Evolutionary conservation across 2,888 invertebrate genomes (phyloP).

Genomic region (Tetragnatha montana): DNA sequence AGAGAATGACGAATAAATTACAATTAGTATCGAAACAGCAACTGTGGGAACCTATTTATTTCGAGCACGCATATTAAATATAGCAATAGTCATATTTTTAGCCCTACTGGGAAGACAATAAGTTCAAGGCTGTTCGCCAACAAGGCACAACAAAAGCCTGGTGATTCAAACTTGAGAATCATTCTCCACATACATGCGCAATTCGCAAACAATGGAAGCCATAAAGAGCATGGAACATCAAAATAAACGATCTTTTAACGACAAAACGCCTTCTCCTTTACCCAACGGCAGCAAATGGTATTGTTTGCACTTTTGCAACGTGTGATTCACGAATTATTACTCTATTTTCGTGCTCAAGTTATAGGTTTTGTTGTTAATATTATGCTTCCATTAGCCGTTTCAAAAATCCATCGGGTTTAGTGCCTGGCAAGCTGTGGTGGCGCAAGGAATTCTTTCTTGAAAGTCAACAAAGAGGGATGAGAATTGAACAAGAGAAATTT

Average conservation of each 20-base stretch:
- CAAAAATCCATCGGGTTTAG: background rate
- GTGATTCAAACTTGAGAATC: constrained; percentile 1
- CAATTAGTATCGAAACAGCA: no score
- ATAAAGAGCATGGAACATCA: constrained; percentile 22
- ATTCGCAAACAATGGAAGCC: constrained; percentile 11
- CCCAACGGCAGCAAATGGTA: constrained; percentile 8
- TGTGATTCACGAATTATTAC: constrained; percentile 39
- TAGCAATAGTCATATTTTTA: background rate
- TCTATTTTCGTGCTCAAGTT: constrained; percentile 37
- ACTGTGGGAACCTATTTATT: no score
- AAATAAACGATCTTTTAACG: constrained; percentile 21
- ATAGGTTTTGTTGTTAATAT: constrained; percentile 9
- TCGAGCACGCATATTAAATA: no score
- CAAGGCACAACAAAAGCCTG: background rate
- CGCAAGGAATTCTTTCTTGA: no score
- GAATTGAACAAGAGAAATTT: no score
- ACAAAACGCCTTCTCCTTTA: constrained; percentile 4
- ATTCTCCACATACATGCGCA: constrained; percentile 3
- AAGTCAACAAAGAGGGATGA: no score
- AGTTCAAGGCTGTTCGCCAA: constrained; percentile 13
- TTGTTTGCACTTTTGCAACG: constrained; percentile 45
- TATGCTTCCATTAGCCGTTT: background rate
- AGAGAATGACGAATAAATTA: no score
- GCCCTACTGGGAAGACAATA: background rate
- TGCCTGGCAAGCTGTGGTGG: background rate